Percentiles rank a stretch among this genome's conserved stretches.
phyloP scores from a whole-genome alignment of 2,113 vertebrate genomes.

The Pelusios castaneus region DNA sequence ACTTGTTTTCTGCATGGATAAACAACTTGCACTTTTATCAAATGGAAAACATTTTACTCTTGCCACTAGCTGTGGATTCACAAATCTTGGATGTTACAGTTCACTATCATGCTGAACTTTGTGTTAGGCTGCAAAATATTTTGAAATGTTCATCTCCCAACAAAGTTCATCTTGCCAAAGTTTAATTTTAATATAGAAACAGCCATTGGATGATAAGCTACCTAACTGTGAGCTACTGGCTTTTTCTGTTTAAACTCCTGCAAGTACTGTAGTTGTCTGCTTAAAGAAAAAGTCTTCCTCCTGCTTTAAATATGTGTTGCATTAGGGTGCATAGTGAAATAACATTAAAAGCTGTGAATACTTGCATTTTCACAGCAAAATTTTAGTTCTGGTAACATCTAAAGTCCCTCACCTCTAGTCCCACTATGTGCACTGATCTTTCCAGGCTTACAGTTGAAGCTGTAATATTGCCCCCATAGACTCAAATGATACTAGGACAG shows the following conservation, averaged over 20 bases:
- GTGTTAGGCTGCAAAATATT: slow-evolving; percentile 27
- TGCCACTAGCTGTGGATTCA: slow-evolving; percentile 43
- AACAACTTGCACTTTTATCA: slow-evolving; percentile 45
- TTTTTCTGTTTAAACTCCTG: slow-evolving; percentile 35
- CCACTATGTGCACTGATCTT: slow-evolving; percentile 5
- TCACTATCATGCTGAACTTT: slow-evolving; percentile 29
- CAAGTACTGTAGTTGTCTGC: neutral
- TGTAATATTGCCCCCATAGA: slow-evolving; percentile 16
- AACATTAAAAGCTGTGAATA: neutral
- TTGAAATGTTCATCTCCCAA: slow-evolving; percentile 37
- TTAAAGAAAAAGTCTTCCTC: slow-evolving; percentile 30
- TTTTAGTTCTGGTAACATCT: neutral
- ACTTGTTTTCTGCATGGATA: slow-evolving; percentile 70
- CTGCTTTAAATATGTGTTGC: slow-evolving; percentile 22
- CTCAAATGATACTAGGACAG: slow-evolving; percentile 24
- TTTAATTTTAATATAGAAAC: slow-evolving; percentile 3
- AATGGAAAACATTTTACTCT: slow-evolving; percentile 50
- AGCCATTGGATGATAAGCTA: neutral
- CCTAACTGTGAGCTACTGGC: slow-evolving; percentile 1
- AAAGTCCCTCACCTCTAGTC: slow-evolving; percentile 16
- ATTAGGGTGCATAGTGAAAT: slow-evolving; percentile 21
- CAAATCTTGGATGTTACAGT: neutral
- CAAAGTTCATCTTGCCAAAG: slow-evolving; percentile 62
- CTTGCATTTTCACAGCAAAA: slow-evolving; percentile 17
- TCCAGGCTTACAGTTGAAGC: slow-evolving; percentile 43